Evolutionary conservation across 2,113 vertebrate genomes (phyloP).

Genomic region (Pyxicephalus adspersus): DNA sequence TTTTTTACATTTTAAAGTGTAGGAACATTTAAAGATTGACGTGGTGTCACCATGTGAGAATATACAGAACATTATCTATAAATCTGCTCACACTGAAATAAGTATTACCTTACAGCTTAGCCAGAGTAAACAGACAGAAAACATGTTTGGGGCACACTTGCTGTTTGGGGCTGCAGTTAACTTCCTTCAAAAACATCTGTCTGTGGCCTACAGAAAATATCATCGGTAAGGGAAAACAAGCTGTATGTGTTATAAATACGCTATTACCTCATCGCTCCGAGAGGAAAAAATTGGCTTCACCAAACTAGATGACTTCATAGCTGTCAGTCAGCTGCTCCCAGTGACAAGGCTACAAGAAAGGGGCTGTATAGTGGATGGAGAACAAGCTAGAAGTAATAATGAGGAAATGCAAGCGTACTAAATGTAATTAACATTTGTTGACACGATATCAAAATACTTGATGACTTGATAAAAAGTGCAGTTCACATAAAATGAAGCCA

Average conservation of each 20-base stretch:
- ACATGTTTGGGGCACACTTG: constrained; percentile 74
- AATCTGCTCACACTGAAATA: constrained; percentile 19
- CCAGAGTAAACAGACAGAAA: constrained; percentile 76
- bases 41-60: constrained; percentile 1
- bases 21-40: neutral
- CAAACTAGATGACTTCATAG: constrained; percentile 71
- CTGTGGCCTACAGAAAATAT: constrained; percentile 54
- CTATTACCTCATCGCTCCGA: constrained; percentile 80
- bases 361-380: neutral
- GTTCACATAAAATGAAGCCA: neutral
- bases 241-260: constrained; percentile 80
- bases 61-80: constrained; percentile 8
- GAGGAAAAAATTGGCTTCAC: constrained; percentile 70
- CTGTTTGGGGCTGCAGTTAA: constrained; percentile 69
- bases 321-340: constrained; percentile 63
- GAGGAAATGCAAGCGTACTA: neutral
- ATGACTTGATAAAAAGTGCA: neutral
- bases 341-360: constrained; percentile 56
- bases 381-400: neutral
- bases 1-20: no score
- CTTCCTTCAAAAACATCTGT: constrained; percentile 73
- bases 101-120: constrained; percentile 58
- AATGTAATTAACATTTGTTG: neutral
- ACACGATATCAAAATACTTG: neutral
- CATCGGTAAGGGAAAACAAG: constrained; percentile 71